A percentile compares a stretch with the other conserved stretches of the same genome.
Evolutionary conservation across 1,140 invertebrate genomes (phyloP).

Genomic region (Heliconius himera): DNA sequence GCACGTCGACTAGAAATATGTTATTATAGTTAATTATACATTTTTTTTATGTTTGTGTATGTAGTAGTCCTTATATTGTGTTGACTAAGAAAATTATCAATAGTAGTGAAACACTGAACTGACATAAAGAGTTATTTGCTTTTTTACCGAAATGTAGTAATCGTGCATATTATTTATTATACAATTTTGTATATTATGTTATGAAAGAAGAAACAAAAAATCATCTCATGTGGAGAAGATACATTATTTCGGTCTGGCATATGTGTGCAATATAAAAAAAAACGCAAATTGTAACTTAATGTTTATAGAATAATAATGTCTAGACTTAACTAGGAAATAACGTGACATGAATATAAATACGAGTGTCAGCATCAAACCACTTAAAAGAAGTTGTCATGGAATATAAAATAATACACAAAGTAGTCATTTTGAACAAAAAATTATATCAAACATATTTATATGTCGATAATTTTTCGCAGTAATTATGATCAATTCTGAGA

Average conservation of each 20-base stretch:
- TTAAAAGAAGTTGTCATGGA: slow-evolving; percentile 10
- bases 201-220: too few relatives aligned
- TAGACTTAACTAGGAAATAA: slow-evolving; percentile 40
- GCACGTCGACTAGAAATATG: too few relatives aligned
- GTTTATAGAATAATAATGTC: slow-evolving; percentile 36
- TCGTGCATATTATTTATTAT: too few relatives aligned
- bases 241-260: background rate
- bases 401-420: background rate
- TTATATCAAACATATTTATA: too few relatives aligned
- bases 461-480: too few relatives aligned
- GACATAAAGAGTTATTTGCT: too few relatives aligned
- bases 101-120: too few relatives aligned
- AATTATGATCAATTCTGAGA: too few relatives aligned
- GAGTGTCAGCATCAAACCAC: background rate
- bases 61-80: too few relatives aligned
- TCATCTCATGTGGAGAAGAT: background rate
- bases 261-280: slow-evolving; percentile 24
- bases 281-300: slow-evolving; percentile 20
- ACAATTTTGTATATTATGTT: background rate
- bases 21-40: background rate
- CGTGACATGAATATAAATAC: slow-evolving; percentile 29
- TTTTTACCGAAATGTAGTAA: too few relatives aligned
- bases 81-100: too few relatives aligned
- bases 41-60: background rate
- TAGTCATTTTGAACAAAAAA: background rate